These are phyloP conservation scores for Papilio polyxenes DNA, from an alignment of 1,140 invertebrate genomes.

Conservation along the genomic window DNA sequence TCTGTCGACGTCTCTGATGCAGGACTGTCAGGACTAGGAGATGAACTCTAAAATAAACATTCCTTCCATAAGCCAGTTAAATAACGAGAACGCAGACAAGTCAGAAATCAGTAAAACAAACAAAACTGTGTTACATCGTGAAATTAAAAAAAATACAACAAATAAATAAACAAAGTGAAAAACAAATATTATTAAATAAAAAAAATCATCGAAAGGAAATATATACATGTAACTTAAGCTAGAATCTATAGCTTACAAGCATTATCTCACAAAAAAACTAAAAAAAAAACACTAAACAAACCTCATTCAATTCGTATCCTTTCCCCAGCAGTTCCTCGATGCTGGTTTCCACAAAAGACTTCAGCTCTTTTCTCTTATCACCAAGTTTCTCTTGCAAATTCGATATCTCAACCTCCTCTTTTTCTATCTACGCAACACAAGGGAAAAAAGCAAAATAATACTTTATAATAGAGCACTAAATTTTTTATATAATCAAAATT, in stretches of 20 bases:
- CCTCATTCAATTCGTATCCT: constrained; percentile 78
- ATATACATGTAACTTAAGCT: not conserved
- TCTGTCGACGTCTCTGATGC: constrained; percentile 71
- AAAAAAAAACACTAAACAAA: constrained; percentile 47
- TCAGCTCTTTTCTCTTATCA: constrained; percentile 79
- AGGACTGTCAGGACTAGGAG: constrained; percentile 65
- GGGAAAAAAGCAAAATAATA: constrained; percentile 68
- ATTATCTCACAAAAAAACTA: constrained; percentile 22
- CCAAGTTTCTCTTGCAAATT: constrained; percentile 79
- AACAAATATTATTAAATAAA: not conserved
- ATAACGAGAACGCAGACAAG: too few species aligned
- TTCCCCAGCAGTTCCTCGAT: constrained; percentile 76
- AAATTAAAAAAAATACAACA: not conserved
- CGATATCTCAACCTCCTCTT: constrained; percentile 81
- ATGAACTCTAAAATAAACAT: constrained; percentile 50
- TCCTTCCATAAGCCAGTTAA: not conserved
- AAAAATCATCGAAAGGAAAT: not conserved
- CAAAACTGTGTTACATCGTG: too few species aligned
- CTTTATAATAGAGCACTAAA: constrained; percentile 60
- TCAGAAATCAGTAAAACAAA: too few species aligned
- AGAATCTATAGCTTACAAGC: not conserved
- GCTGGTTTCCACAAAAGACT: constrained; percentile 77
- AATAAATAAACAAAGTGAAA: not conserved
- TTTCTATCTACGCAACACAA: constrained; percentile 81
- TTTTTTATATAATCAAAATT: constrained; percentile 36